Conservation (phyloP, 2,113 vertebrate genomes). For the Pimephales promelas region DNA sequence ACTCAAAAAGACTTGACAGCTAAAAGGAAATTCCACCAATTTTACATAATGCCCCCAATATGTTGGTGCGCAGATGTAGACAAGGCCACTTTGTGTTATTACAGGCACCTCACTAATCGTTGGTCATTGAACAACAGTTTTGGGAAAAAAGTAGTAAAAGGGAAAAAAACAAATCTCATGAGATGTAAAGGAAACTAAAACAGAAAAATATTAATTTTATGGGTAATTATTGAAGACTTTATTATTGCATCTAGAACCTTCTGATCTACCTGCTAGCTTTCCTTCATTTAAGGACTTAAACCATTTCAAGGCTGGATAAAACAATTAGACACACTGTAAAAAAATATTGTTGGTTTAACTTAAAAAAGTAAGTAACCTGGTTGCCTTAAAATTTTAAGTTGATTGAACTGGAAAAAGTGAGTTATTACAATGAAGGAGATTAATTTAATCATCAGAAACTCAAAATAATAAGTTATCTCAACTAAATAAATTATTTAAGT, state of each 20-base stretch:
- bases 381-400: too few relatives aligned
- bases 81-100: background rate
- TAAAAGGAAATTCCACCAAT: background rate
- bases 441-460: too few relatives aligned
- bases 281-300: background rate
- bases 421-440: too few relatives aligned
- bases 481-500: too few relatives aligned
- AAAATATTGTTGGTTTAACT: too few relatives aligned
- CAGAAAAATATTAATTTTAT: background rate
- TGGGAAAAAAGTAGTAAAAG: background rate
- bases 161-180: background rate
- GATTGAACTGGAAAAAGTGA: too few relatives aligned
- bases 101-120: background rate
- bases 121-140: background rate
- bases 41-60: constrained; percentile 6
- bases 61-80: background rate
- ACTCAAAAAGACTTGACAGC: background rate
- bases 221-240: background rate
- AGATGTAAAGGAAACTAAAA: background rate
- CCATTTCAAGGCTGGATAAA: background rate
- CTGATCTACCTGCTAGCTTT: background rate
- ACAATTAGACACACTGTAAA: background rate
- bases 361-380: too few relatives aligned
- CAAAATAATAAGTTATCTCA: too few relatives aligned
- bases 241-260: background rate